A percentile compares a stretch with the other conserved stretches of the same genome.
Conservation (phyloP, 64 coral and sea anemone species). For the Stichodactyla helianthus region DNA sequence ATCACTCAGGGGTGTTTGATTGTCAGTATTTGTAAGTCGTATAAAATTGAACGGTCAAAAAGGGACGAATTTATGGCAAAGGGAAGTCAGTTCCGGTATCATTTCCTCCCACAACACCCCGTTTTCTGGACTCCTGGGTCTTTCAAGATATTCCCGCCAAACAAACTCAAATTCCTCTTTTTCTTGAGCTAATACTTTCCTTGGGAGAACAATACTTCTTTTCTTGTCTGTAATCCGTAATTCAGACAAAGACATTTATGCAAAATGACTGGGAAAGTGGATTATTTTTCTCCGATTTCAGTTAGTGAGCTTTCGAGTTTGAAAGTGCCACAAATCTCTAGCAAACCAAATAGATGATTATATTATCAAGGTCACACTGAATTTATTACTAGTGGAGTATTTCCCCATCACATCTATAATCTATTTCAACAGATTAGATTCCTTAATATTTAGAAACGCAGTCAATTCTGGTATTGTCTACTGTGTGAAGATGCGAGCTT, state of each 20-base stretch:
- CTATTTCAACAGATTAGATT: neutral
- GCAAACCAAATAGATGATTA: neutral
- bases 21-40: neutral
- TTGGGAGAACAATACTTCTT: neutral
- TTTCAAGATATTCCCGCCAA: neutral
- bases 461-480: neutral
- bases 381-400: neutral
- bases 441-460: neutral
- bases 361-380: neutral
- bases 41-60: neutral
- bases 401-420: neutral
- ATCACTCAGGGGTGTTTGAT: neutral
- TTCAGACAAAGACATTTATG: slow-evolving; percentile 9
- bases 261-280: neutral
- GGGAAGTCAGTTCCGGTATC: neutral
- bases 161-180: neutral
- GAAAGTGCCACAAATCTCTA: neutral
- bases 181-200: neutral
- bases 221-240: neutral
- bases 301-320: neutral
- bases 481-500: neutral
- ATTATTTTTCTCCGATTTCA: slow-evolving; percentile 11
- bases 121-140: neutral
- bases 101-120: neutral
- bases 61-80: neutral